Evolutionary conservation across 2,888 invertebrate genomes (phyloP), one percentile per base, ranked within the genome.

Genomic region (Microplitis deprimator): DNA sequence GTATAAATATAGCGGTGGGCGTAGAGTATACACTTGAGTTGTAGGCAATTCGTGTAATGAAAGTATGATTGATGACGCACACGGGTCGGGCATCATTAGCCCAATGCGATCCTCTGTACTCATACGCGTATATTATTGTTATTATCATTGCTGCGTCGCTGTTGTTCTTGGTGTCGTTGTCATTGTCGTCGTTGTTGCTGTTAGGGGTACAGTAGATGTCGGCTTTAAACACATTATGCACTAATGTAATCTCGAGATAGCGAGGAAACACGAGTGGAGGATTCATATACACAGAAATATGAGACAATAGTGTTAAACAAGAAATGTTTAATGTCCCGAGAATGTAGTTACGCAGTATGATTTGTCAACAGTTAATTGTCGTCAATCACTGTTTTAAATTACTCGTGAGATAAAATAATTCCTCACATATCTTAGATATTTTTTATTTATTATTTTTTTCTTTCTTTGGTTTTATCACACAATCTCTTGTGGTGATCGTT

Each of bases 31-130:
- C 85, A 61, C 29, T 39, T 61, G 81, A 83, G 84, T 84, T 85
- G 81, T 77, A 83, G 81, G 87, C 87, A 87, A 89, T 89, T 84
- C 86, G 84, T 85, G 88, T 89, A 89, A 89, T 89, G 89, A 89
- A 89, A 89, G 87, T 89, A 87, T 89, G 89, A 89, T 89, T 89
- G 89, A 89, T 89, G 89, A 87, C 84, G 82, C 83, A 65, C 80
- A 82, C 84, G 84, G 84, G 80, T 81, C 80, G 83, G 81, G 82
- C 84, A 86, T 89, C 88, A 88, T 89, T 88, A 89, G 86, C 83
- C 82, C 83, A 82, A 82, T 59, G 76, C 59, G 65, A 65, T 65
- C 60, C 64, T 64, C 68, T 78, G 29, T 29, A 29, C 50, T 50
- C 50, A 13, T 50, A 50, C 50, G 50, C 13, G 50, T 50, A 50